These are phyloP conservation scores for Tachysurus vachellii DNA, from an alignment of 2,113 vertebrate species.

Conservation along the genomic window DNA sequence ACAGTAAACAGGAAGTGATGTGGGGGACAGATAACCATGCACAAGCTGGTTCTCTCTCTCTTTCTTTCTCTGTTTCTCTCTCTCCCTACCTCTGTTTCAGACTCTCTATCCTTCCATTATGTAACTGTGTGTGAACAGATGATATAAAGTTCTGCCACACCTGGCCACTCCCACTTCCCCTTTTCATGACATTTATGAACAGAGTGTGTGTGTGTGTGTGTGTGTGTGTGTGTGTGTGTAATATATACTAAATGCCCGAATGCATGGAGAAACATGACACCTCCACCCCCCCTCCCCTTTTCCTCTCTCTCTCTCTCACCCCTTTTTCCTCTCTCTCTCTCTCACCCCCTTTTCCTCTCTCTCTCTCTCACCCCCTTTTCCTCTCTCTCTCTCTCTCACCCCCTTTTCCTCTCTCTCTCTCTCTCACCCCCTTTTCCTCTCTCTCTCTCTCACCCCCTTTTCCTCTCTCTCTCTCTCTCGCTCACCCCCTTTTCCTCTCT, in stretches of 20 bases:
- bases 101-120: not conserved
- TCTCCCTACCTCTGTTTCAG: not conserved
- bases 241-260: not conserved
- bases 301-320: too few relatives aligned
- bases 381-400: too few relatives aligned
- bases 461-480: too few relatives aligned
- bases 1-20: not conserved
- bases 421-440: too few relatives aligned
- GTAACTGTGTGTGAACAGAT: not conserved
- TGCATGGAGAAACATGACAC: not conserved
- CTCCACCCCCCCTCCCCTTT: not conserved
- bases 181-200: conserved; percentile 13
- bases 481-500: too few relatives aligned
- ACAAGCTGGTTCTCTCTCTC: not conserved
- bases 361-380: too few relatives aligned
- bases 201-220: not conserved
- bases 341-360: too few relatives aligned
- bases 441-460: too few relatives aligned
- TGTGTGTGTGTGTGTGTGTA: not conserved
- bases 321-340: too few relatives aligned
- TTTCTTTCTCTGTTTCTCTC: too few relatives aligned
- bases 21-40: not conserved
- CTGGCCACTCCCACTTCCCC: not conserved
- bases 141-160: not conserved
- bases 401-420: too few relatives aligned